Percentiles rank a stretch among this genome's conserved stretches.
phyloP scores from a whole-genome alignment of 2,797 vertebrate species.

The Sebastes itinus region DNA sequence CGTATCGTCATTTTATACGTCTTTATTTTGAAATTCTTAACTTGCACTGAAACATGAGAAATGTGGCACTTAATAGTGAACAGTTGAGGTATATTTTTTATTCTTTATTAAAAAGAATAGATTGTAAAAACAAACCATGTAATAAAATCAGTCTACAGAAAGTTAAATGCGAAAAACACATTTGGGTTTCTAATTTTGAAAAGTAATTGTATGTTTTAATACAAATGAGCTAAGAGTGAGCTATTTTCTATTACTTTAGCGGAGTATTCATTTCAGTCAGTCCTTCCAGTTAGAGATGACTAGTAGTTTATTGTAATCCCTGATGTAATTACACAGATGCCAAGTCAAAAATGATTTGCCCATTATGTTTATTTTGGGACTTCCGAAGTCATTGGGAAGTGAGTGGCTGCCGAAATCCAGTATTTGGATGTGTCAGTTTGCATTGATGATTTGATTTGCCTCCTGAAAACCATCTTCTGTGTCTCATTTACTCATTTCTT shows the following conservation, averaged over 20 bases:
- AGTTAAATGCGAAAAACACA: background rate
- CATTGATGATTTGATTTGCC: slow-evolving; percentile 11
- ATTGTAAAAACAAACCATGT: background rate
- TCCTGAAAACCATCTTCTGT: slow-evolving; percentile 12
- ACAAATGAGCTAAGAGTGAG: background rate
- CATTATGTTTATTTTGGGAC: slow-evolving; percentile 3
- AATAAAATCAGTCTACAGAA: background rate
- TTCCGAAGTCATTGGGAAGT: slow-evolving; percentile 7
- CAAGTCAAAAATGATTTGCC: background rate
- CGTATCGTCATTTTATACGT: too few relatives aligned
- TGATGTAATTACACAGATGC: background rate
- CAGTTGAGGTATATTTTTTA: too few relatives aligned
- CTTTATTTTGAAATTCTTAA: too few relatives aligned
- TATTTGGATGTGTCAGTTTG: background rate
- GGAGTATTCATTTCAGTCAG: background rate
- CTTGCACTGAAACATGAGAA: too few relatives aligned
- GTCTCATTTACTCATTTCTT: slow-evolving; percentile 32
- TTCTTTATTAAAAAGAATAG: too few relatives aligned
- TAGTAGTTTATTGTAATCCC: slow-evolving; percentile 1
- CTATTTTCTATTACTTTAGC: background rate
- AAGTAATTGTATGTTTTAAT: background rate
- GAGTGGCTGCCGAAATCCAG: background rate
- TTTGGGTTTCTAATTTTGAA: background rate
- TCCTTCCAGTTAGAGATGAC: background rate
- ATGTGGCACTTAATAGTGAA: too few relatives aligned